These are phyloP conservation scores for Melikaiella ostensackeni DNA, from an alignment of 2,888 invertebrate species.

Conservation along the genomic window DNA sequence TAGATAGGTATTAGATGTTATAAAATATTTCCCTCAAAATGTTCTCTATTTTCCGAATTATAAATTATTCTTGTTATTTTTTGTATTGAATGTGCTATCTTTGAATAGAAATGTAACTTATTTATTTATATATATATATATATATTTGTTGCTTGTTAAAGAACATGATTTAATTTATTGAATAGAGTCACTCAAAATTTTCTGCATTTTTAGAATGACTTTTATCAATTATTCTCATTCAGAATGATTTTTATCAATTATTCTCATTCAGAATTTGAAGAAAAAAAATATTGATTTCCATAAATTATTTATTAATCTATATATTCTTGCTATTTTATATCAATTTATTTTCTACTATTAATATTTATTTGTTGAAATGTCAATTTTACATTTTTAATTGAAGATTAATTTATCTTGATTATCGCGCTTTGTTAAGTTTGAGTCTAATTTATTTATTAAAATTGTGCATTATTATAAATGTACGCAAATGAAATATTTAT, in stretches of 20 bases:
- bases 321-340: not conserved
- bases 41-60: not conserved
- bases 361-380: not conserved
- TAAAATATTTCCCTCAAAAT: not conserved
- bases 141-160: not conserved
- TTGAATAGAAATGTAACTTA: not conserved
- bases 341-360: not conserved
- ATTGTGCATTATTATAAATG: constrained; percentile 18
- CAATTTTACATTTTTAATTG: constrained; percentile 30
- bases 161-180: not conserved
- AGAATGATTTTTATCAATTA: too few species aligned
- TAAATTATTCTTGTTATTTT: not conserved
- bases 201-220: not conserved
- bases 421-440: constrained; percentile 39
- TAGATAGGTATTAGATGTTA: not conserved
- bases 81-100: not conserved
- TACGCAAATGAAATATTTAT: constrained; percentile 28
- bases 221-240: too few species aligned
- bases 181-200: not conserved
- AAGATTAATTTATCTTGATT: constrained; percentile 39
- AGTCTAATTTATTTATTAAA: constrained; percentile 36
- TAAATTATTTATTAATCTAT: not conserved
- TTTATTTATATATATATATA: not conserved
- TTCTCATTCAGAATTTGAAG: not conserved
- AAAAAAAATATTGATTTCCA: not conserved